Conservation (phyloP, 2,113 vertebrate genomes). For the Cavia aperea region DNA sequence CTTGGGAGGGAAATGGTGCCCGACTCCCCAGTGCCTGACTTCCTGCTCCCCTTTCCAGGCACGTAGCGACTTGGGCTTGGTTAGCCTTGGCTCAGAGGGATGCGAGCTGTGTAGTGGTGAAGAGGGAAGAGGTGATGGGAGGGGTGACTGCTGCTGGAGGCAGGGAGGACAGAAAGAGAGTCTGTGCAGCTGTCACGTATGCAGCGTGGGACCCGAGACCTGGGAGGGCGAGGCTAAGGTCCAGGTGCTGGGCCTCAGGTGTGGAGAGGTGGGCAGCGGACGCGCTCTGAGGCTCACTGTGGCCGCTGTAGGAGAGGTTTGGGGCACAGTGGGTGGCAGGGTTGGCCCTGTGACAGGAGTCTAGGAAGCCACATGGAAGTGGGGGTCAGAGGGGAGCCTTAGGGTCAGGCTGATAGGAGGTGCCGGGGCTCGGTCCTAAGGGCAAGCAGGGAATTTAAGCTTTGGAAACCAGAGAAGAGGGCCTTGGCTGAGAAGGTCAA, state of each 20-base stretch:
- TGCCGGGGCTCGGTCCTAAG: accelerated
- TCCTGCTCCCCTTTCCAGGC: neutral
- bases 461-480: neutral
- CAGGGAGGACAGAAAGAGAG: too few relatives aligned
- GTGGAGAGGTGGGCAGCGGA: neutral
- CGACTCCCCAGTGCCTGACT: neutral
- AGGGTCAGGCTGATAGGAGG: accelerated
- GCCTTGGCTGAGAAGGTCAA: neutral
- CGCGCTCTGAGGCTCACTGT: neutral
- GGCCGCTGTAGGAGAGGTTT: neutral
- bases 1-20: neutral
- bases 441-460: neutral
- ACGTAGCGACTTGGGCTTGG: neutral
- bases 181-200: neutral
- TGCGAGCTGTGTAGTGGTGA: neutral
- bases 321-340: too few relatives aligned
- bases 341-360: neutral
- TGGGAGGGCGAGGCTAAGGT: neutral
- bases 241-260: neutral
- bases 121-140: neutral
- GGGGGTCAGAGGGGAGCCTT: neutral
- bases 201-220: neutral
- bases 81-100: neutral
- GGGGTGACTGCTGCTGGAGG: neutral
- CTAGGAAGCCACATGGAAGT: neutral